Percentiles rank a stretch among this genome's conserved stretches.
These are phyloP conservation scores for Plestiodon gilberti DNA, from an alignment of 2,113 vertebrate species.

Conservation along the genomic window DNA sequence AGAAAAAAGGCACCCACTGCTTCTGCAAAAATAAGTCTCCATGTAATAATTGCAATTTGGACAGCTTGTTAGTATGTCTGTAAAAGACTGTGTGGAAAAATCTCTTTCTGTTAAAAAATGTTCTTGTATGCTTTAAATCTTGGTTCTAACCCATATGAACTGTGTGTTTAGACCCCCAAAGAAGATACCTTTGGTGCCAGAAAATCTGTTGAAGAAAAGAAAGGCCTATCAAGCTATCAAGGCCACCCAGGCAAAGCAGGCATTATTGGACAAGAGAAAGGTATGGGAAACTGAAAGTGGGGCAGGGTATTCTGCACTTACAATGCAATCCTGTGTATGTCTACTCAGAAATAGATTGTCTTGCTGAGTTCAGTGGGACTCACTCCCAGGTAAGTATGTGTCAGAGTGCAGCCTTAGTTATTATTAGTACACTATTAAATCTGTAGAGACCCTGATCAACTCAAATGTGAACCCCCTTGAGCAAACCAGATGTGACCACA, in stretches of 20 bases:
- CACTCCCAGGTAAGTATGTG: too few relatives aligned
- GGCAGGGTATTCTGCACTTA: background rate
- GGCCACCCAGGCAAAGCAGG: conserved; percentile 91
- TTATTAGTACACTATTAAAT: background rate
- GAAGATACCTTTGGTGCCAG: conserved; percentile 91
- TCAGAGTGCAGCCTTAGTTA: background rate
- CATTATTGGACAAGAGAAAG: conserved; percentile 88
- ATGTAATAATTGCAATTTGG: too few relatives aligned
- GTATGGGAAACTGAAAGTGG: conserved; percentile 60
- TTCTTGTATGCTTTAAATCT: background rate
- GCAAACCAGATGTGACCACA: background rate
- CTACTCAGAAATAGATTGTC: background rate
- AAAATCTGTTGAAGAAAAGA: conserved; percentile 94
- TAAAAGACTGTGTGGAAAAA: background rate
- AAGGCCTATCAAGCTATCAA: conserved; percentile 94
- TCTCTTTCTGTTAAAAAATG: background rate
- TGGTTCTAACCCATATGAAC: too few relatives aligned
- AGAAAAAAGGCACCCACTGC: background rate
- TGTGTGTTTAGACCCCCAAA: conserved; percentile 72
- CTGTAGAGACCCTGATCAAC: background rate
- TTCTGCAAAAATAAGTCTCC: background rate
- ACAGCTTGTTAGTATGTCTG: too few relatives aligned
- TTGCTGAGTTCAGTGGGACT: too few relatives aligned
- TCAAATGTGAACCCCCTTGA: too few relatives aligned
- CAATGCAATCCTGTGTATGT: too few relatives aligned